phyloP scores from a whole-genome alignment of 2,888 invertebrate species.

The Scaptomyza tumidula region DNA sequence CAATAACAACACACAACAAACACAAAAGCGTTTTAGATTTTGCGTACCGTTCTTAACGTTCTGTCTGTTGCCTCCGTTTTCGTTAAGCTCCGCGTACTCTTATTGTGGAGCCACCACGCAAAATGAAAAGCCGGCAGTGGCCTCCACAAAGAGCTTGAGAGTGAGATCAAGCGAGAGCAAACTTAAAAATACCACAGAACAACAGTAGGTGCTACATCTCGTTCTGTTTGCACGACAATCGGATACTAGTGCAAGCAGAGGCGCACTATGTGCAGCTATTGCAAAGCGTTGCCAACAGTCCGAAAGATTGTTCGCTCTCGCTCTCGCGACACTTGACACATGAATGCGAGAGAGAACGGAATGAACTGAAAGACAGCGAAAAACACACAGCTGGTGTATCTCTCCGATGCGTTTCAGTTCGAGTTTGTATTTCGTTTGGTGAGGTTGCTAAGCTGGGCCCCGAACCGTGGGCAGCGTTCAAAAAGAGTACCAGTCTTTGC shows the following conservation, averaged over 20 bases:
- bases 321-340: slow-evolving; percentile 55
- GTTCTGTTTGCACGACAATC: slow-evolving; percentile 32
- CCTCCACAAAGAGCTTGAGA: slow-evolving; percentile 29
- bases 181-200: slow-evolving; percentile 28
- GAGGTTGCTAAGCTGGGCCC: slow-evolving; percentile 72
- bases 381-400: slow-evolving; percentile 58
- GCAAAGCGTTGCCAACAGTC: slow-evolving; percentile 48
- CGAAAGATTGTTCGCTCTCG: slow-evolving; percentile 24
- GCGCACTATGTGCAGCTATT: slow-evolving; percentile 44
- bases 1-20: slow-evolving; percentile 40
- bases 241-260: slow-evolving; percentile 41
- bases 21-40: slow-evolving; percentile 39
- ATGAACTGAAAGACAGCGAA: slow-evolving; percentile 34
- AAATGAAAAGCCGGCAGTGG: slow-evolving; percentile 72
- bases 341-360: slow-evolving; percentile 36
- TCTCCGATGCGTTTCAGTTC: slow-evolving; percentile 77
- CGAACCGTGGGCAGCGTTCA: slow-evolving; percentile 19
- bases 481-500: slow-evolving; percentile 41
- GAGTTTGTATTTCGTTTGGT: slow-evolving; percentile 84
- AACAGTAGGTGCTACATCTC: slow-evolving; percentile 45
- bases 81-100: slow-evolving; percentile 57
- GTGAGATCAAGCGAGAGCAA: slow-evolving; percentile 24
- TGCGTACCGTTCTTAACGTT: slow-evolving; percentile 31
- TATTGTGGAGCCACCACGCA: slow-evolving; percentile 61
- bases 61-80: slow-evolving; percentile 41